Conservation (phyloP, 2,888 invertebrate species). For the Athrips mouffetella region DNA sequence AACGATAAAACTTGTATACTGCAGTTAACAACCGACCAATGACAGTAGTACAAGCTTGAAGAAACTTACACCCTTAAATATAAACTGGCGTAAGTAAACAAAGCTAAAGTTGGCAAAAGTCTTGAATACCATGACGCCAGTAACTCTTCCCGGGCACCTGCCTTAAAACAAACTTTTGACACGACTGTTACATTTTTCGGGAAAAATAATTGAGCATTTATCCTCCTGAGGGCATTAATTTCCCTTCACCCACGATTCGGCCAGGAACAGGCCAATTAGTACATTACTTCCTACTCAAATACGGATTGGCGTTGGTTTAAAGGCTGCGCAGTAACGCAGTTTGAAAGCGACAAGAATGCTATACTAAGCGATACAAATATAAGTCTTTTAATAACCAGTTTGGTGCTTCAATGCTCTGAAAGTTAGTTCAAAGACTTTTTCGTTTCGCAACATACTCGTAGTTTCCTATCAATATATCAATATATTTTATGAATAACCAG, state of each 20-base stretch:
- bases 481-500: neutral
- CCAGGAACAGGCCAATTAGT: conserved; percentile 63
- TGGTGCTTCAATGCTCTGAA: neutral
- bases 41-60: conserved; percentile 16
- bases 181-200: conserved; percentile 54
- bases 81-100: conserved; percentile 16
- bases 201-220: conserved; percentile 69
- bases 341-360: conserved; percentile 13
- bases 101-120: conserved; percentile 17
- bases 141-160: conserved; percentile 63
- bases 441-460: neutral
- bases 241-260: conserved; percentile 61
- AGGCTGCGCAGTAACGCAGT: conserved; percentile 30
- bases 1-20: neutral
- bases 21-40: neutral
- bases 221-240: conserved; percentile 66
- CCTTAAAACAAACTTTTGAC: conserved; percentile 62
- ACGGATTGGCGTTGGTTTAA: conserved; percentile 33
- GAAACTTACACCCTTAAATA: conserved; percentile 34
- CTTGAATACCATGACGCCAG: conserved; percentile 23
- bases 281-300: conserved; percentile 57
- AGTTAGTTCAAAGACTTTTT: neutral
- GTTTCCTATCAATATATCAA: conserved; percentile 3
- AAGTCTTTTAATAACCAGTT: neutral
- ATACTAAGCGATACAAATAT: neutral